Base-by-base conservation (phyloP, 2,888 invertebrate genomes). In the Athalia circularis region DNA sequence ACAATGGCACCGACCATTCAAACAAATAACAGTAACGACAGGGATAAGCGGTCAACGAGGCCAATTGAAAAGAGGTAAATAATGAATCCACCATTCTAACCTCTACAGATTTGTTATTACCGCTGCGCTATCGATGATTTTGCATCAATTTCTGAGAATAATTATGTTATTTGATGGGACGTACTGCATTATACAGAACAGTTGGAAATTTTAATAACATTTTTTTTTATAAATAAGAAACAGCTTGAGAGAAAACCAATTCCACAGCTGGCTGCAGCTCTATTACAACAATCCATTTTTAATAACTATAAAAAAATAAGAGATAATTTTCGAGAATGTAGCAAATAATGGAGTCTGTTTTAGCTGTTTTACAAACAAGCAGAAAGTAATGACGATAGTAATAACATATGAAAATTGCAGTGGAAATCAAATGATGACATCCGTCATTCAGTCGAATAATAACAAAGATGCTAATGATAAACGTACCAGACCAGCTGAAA, bases 1-100 rank as follows among this genome's bases (percentile, higher is more conserved):
- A 92, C 85, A 85, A 94, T 94, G 94, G 94, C 95, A 81, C 96
- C 95, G 64, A 96, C 95, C 54, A 94, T 96, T 80, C 95, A 95
- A 90, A 94, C 93, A 80, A 90, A 88, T 80, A 93, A 93, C 85
- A 92, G 92, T 80, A 91, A 92, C 15, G 93, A 93, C 76, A 90
- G 93, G 79, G 94, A 94, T 79, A 94, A 94, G 87, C 93, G 94
- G 79, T 92, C 93, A 4, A 92, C 92, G 78, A 92, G 94, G 83
- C 92, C 94, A 59, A 92, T 92, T 50, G 95, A 95, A 85, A 93
- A 93, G 88, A 93, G 94, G 94, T 94, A 91, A 85, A 89, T 88
- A 80, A 79, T 65, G 29, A 9, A 65, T 80, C 62, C 47, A 80
- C 52, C 74, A 77, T 80, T 79, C 79, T 85, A 83, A 82, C 80